Evolutionary conservation across 2,888 invertebrate genomes (phyloP).

Genomic region (Tetheella fluctuosa): DNA sequence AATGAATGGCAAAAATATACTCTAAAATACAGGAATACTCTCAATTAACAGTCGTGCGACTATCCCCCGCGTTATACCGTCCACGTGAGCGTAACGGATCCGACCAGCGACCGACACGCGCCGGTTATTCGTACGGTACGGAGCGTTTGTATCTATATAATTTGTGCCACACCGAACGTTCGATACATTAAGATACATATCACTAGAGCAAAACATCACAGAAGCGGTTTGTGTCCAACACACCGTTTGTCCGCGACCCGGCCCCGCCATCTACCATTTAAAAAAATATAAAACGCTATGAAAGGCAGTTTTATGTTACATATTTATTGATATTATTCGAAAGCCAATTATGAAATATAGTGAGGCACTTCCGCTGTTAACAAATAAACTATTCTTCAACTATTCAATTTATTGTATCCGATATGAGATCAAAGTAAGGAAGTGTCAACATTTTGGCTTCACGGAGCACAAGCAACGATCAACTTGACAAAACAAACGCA

Average conservation of each 20-base stretch:
- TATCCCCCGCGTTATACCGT: conserved; percentile 24
- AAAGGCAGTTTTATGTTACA: conserved; percentile 71
- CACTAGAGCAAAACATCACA: conserved; percentile 77
- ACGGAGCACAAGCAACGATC: conserved; percentile 37
- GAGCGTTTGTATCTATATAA: conserved; percentile 25
- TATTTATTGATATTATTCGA: conserved; percentile 63
- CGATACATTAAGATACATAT: conserved; percentile 50
- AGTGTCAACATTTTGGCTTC: conserved; percentile 33
- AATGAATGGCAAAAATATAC: conserved; percentile 73
- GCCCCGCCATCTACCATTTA: conserved; percentile 60
- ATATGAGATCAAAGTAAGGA: conserved; percentile 64
- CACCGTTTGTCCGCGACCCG: conserved; percentile 54
- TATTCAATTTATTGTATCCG: conserved; percentile 37
- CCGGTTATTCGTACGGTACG: not conserved
- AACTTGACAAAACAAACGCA: conserved; percentile 37
- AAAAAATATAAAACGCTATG: conserved; percentile 80
- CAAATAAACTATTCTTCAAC: conserved; percentile 45
- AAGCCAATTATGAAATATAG: conserved; percentile 58
- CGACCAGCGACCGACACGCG: no score
- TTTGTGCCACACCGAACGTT: conserved; percentile 45
- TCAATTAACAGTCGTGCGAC: conserved; percentile 45
- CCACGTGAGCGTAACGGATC: not conserved
- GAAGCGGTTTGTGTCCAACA: conserved; percentile 74
- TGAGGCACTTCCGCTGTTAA: conserved; percentile 74
- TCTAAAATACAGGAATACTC: conserved; percentile 65